Conservation (phyloP, 2,888 invertebrate genomes). For the Ceraclea dissimilis region DNA sequence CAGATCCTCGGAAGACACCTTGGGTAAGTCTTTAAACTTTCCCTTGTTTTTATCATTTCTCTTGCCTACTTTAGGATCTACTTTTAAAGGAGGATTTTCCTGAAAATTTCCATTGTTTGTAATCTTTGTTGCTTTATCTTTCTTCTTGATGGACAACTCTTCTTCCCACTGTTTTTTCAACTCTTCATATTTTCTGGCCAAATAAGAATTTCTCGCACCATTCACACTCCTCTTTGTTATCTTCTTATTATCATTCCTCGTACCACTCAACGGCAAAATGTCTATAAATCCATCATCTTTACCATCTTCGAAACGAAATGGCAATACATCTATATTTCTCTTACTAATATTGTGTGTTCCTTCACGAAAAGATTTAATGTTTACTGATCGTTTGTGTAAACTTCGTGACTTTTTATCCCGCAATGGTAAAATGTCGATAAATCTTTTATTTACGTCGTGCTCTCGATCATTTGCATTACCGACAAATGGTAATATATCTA, state of each 20-base stretch:
- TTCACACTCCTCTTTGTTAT: conserved; percentile 16
- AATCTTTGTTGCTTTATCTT: neutral
- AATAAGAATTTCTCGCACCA: conserved; percentile 9
- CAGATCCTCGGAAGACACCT: conserved; percentile 19
- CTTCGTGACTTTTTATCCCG: neutral
- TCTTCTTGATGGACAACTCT: conserved; percentile 4
- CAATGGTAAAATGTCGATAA: neutral
- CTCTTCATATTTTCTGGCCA: conserved; percentile 16
- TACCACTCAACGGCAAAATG: neutral
- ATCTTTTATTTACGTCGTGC: neutral
- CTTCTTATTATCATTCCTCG: neutral
- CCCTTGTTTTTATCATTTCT: neutral
- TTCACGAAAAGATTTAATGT: neutral
- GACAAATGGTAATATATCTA: no score
- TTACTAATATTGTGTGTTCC: neutral
- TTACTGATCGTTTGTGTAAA: neutral
- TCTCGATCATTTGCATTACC: neutral
- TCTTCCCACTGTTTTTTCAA: conserved; percentile 18
- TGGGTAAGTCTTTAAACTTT: conserved; percentile 18
- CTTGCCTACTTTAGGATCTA: conserved; percentile 12
- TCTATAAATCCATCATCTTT: neutral
- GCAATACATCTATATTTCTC: neutral
- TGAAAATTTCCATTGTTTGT: conserved; percentile 18
- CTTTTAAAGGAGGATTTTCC: conserved; percentile 14
- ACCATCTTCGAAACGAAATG: neutral